Base-by-base conservation (phyloP, 2,113 vertebrate genomes). In the Daubentonia madagascariensis region DNA sequence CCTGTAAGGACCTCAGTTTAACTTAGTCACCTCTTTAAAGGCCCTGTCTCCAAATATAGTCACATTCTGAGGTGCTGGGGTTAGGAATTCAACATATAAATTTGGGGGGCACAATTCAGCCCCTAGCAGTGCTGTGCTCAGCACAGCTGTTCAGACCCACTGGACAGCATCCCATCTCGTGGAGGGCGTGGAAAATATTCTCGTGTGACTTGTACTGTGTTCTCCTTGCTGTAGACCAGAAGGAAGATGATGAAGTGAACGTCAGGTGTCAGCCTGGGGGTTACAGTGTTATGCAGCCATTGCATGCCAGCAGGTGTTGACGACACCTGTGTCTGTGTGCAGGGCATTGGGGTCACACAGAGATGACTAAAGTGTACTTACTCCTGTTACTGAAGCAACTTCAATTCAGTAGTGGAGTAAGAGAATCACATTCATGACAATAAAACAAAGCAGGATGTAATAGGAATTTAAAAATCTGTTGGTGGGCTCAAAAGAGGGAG, bases 121-220 rank as follows among this genome's bases (percentile, higher is more conserved):
- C 12, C 4, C 5, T 20, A 13, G 37, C 13, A 14, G 23, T 30
- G 37, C 75, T 43, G 48, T 32, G 12, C 52, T 72, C 40, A 2
- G 30, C 9, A 50, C 32, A 59, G 30, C 18, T 23, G 18, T 16
- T 1, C 6, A 3, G 23, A 14, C 54, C 32, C 37, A 40, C 6
- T 20, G 14, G 32, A 37, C 2, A 13, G 25, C n/a, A 48, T 12
- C 7, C n/a, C 5, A 9, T 70, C 63, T 57, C 25, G 23, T 28
- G n/a, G n/a, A 72, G 0, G 50, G 10, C 9, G 13, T 10, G 67
- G 9, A 83, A 18, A 61, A 54, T 8, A 18, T 30, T n/a, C 22
- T 6, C 0, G 0, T 48, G 22, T 8, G 13, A 50, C 22, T 5
- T 13, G 9, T 12, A 11, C 28, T 17, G 3, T 16, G n/a, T 57